These are phyloP conservation scores for Patella ulyssiponensis DNA, from an alignment of 2,888 invertebrate species.

Conservation along the genomic window DNA sequence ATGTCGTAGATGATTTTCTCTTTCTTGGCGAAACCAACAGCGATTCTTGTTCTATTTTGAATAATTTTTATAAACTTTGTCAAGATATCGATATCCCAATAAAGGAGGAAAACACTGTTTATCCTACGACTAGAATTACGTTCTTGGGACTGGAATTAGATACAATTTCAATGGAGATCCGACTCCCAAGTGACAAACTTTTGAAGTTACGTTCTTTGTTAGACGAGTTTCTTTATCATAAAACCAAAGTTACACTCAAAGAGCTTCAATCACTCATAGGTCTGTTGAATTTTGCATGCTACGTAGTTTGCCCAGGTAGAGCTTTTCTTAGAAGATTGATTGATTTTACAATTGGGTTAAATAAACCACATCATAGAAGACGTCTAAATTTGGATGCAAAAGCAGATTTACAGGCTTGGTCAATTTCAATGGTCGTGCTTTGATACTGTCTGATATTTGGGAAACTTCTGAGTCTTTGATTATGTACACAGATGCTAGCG, in stretches of 20 bases:
- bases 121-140: background rate
- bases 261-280: constrained; percentile 32
- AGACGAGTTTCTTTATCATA: background rate
- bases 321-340: constrained; percentile 39
- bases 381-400: constrained; percentile 20
- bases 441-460: constrained; percentile 8
- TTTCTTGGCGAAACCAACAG: background rate
- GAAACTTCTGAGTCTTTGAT: background rate
- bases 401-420: constrained; percentile 27
- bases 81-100: constrained; percentile 21
- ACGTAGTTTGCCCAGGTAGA: constrained; percentile 31
- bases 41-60: background rate
- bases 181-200: constrained; percentile 9
- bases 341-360: constrained; percentile 34
- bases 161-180: background rate
- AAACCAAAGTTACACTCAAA: constrained; percentile 19
- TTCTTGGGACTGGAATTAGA: background rate
- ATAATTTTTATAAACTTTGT: constrained; percentile 18
- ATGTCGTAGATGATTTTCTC: background rate
- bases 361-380: constrained; percentile 21
- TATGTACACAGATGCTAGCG: constrained; percentile 10
- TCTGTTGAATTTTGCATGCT: constrained; percentile 35
- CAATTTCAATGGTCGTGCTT: constrained; percentile 27
- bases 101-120: constrained; percentile 8
- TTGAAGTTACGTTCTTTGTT: constrained; percentile 8